Conservation (phyloP, 2,888 invertebrate species). For the Calameuta filiformis region DNA sequence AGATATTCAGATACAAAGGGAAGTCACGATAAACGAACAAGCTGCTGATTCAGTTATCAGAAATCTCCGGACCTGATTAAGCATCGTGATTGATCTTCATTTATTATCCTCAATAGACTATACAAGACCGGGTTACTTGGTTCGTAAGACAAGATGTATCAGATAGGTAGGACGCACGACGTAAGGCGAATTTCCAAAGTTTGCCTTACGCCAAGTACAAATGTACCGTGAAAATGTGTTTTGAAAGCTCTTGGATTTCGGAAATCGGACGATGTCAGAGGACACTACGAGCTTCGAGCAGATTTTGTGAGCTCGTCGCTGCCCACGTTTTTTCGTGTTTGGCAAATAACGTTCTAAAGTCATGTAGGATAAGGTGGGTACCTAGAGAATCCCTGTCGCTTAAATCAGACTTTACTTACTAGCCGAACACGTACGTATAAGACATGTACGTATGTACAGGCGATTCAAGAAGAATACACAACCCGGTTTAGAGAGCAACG, state of each 20-base stretch:
- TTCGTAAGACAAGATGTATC: not conserved
- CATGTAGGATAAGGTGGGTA: not conserved
- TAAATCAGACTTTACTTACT: slow-evolving; percentile 1
- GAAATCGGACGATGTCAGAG: not conserved
- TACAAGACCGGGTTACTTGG: not conserved
- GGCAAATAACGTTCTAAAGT: not conserved
- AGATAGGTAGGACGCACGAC: not conserved
- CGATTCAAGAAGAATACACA: not conserved
- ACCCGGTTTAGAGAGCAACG: not conserved
- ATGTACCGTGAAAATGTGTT: not conserved
- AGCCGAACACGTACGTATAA: not conserved
- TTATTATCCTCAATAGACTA: not conserved
- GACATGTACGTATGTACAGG: not conserved
- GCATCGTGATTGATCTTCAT: not conserved
- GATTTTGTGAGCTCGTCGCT: not conserved
- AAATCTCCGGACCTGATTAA: not conserved
- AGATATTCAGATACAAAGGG: not conserved
- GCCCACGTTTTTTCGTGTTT: not conserved
- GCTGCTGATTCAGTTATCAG: not conserved
- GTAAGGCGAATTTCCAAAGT: not conserved
- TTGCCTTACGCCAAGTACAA: not conserved
- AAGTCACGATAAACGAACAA: not conserved
- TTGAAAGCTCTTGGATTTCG: not conserved
- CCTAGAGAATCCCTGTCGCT: not conserved
- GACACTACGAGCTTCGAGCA: not conserved